A percentile compares a stretch with the other conserved stretches of the same genome.
phyloP scores from a whole-genome alignment of 2,888 invertebrate species.

The Bursaphelenchus okinawaensis region DNA sequence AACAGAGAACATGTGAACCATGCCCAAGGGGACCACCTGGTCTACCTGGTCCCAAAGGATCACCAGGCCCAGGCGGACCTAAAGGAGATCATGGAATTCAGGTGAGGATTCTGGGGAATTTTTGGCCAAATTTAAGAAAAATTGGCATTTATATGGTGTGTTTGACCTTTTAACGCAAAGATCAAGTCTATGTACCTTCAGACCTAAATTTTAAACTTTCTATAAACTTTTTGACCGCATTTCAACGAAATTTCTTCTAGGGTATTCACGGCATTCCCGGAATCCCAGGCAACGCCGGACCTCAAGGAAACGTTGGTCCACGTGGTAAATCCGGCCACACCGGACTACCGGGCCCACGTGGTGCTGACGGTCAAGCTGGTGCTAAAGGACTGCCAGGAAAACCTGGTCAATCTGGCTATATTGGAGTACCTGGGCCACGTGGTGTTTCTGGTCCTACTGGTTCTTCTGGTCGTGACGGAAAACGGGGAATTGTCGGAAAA shows the following conservation, averaged over 20 bases:
- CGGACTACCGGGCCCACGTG: conserved; percentile 14
- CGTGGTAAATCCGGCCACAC: conserved; percentile 13
- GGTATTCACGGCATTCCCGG: conserved; percentile 17
- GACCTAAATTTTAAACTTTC: too few relatives aligned
- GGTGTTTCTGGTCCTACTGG: conserved; percentile 7
- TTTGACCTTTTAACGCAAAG: background rate
- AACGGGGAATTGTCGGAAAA: conserved; percentile 9
- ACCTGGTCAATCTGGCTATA: conserved; percentile 9
- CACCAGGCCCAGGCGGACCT: conserved; percentile 10
- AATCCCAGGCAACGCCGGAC: background rate
- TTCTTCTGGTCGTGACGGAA: background rate
- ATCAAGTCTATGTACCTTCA: too few relatives aligned
- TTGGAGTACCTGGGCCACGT: conserved; percentile 16
- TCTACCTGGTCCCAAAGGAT: conserved; percentile 16
- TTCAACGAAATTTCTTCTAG: too few relatives aligned
- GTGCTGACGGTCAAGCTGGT: conserved; percentile 10
- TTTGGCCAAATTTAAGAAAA: too few relatives aligned
- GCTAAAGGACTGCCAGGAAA: conserved; percentile 10
- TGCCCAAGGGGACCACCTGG: conserved; percentile 12
- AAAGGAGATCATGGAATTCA: conserved; percentile 15
- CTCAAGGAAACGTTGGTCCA: conserved; percentile 12
- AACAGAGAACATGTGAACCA: conserved; percentile 12
- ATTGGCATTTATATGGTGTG: too few relatives aligned
- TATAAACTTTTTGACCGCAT: too few relatives aligned
- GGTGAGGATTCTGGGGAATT: background rate